Conservation (phyloP, 1,140 invertebrate species). For the Drosophila lacertosa region DNA sequence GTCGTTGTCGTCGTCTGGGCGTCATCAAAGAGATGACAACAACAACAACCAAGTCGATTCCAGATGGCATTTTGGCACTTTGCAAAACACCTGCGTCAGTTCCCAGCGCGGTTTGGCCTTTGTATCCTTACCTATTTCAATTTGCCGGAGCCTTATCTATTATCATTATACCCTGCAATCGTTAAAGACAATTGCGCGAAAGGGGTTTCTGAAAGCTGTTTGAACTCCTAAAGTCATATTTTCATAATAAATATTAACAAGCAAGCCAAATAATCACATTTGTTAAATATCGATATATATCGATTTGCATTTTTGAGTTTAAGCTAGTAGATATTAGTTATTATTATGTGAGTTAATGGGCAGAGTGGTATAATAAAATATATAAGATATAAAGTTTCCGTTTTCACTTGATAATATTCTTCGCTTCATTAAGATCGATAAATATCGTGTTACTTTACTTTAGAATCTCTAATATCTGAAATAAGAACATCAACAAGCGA, state of each 20-base stretch:
- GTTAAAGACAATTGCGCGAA: neutral
- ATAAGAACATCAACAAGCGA: no score
- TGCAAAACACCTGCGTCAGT: slow-evolving; percentile 61
- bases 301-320: neutral
- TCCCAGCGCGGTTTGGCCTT: slow-evolving; percentile 48
- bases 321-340: no score
- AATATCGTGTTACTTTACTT: neutral
- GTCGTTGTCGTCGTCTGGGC: no score
- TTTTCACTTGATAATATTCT: neutral
- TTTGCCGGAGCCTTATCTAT: slow-evolving; percentile 24
- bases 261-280: neutral
- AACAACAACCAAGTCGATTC: slow-evolving; percentile 24
- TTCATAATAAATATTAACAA: neutral
- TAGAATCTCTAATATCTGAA: no score
- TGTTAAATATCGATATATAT: neutral
- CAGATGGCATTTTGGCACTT: slow-evolving; percentile 44
- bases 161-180: slow-evolving; percentile 5
- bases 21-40: slow-evolving; percentile 35
- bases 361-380: no score
- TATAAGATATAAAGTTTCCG: neutral
- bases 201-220: neutral
- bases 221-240: no score
- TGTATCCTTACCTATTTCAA: slow-evolving; percentile 27
- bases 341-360: no score
- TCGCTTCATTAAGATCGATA: neutral